phyloP scores from a whole-genome alignment of 2,888 invertebrate species.

The Acrobasis repandana region DNA sequence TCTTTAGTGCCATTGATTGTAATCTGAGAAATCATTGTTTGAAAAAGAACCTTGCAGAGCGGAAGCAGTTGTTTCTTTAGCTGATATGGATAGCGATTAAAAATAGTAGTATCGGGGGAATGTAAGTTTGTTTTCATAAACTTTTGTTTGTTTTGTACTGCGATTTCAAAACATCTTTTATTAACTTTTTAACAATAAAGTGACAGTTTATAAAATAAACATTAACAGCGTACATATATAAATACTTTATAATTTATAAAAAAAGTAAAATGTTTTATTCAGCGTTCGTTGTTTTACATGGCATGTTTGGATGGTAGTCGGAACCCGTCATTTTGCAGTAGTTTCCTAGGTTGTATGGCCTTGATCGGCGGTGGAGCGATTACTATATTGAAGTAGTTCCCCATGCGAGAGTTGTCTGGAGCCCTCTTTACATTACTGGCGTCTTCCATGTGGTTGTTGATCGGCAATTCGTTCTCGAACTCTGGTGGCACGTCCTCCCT shows the following conservation, averaged over 20 bases:
- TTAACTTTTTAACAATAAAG: not conserved
- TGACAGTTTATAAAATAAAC: not conserved
- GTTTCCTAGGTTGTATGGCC: slow-evolving; percentile 67
- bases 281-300: slow-evolving; percentile 22
- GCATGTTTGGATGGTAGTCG: slow-evolving; percentile 47
- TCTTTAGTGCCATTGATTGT: slow-evolving; percentile 31
- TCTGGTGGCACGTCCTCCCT: slow-evolving; percentile 47
- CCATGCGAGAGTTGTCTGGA: slow-evolving; percentile 69
- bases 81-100: slow-evolving; percentile 45
- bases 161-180: not conserved
- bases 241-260: slow-evolving; percentile 21
- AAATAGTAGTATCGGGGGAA: slow-evolving; percentile 30
- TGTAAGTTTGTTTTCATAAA: not conserved
- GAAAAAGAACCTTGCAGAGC: slow-evolving; percentile 45
- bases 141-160: not conserved
- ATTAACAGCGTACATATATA: slow-evolving; percentile 5
- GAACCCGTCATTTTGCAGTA: slow-evolving; percentile 51
- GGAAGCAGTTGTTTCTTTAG: slow-evolving; percentile 51
- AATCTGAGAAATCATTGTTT: slow-evolving; percentile 48
- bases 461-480: slow-evolving; percentile 46
- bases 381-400: slow-evolving; percentile 77
- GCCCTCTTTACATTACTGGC: slow-evolving; percentile 43
- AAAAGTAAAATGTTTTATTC: slow-evolving; percentile 22
- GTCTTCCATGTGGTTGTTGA: slow-evolving; percentile 46
- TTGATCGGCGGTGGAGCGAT: slow-evolving; percentile 76